Percentiles rank a stretch among this genome's conserved stretches.
Conservation (phyloP, 1,140 invertebrate genomes). For the Saccostrea cuccullata region DNA sequence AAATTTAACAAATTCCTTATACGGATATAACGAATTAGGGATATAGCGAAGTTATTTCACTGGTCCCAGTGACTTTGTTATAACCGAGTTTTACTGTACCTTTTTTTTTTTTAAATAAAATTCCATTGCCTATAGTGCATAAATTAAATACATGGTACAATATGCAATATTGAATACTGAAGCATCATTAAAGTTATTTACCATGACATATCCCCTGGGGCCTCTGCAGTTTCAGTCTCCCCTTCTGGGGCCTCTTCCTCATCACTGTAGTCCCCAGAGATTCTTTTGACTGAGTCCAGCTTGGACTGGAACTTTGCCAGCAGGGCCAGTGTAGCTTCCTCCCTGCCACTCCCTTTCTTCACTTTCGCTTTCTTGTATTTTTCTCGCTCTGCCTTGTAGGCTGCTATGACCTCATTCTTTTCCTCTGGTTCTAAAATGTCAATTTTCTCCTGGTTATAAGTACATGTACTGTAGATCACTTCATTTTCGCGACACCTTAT, state of each 20-base stretch:
- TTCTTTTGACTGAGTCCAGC: slow-evolving; percentile 82
- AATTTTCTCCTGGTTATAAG: not conserved
- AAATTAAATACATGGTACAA: no score
- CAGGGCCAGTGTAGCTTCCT: slow-evolving; percentile 85
- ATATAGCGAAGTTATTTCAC: no score
- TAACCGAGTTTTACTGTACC: no score
- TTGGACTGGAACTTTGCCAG: slow-evolving; percentile 91
- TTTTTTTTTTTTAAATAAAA: no score
- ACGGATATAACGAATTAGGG: no score
- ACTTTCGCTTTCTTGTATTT: slow-evolving; percentile 85
- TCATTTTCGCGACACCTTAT: no score
- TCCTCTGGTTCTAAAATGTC: not conserved
- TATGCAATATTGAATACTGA: not conserved
- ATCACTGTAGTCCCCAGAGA: slow-evolving; percentile 75
- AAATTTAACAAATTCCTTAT: no score
- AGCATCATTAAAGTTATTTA: slow-evolving; percentile 41
- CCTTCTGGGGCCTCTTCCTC: slow-evolving; percentile 75
- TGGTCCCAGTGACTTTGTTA: no score
- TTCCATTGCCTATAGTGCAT: no score
- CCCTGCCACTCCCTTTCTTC: slow-evolving; percentile 81
- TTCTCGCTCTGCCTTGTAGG: slow-evolving; percentile 87
- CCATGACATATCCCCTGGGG: slow-evolving; percentile 76
- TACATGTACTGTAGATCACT: no score
- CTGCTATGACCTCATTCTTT: slow-evolving; percentile 84
- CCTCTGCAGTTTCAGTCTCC: slow-evolving; percentile 64